Percentiles rank a stretch among this genome's conserved stretches.
Evolutionary conservation across 2,797 vertebrate species (phyloP).

Genomic region (Xyrichtys novacula): DNA sequence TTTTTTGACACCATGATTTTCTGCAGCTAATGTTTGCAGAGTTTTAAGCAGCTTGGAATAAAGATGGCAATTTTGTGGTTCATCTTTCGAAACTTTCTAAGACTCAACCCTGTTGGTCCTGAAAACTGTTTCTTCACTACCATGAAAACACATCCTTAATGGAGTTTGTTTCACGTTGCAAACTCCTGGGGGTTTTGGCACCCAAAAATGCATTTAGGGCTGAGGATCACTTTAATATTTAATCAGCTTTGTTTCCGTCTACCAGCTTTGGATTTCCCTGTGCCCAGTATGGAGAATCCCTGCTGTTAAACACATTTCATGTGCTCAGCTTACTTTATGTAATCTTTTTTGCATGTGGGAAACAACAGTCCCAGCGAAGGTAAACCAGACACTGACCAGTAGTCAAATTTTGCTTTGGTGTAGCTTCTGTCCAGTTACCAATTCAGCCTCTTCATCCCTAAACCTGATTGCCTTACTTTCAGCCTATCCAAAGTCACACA

Average conservation of each 20-base stretch:
- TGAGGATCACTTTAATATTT: background rate
- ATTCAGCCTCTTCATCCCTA: background rate
- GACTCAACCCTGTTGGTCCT: too few species aligned
- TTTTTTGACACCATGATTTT: background rate
- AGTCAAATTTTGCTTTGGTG: background rate
- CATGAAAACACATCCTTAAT: background rate
- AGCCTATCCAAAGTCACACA: conserved; percentile 31
- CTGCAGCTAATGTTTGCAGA: background rate
- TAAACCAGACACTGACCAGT: background rate
- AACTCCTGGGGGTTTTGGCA: background rate
- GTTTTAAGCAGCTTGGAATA: background rate
- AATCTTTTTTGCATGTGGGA: conserved; percentile 5
- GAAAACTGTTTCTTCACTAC: too few species aligned
- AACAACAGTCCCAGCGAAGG: background rate
- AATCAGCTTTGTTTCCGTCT: background rate
- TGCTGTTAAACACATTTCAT: conserved; percentile 2
- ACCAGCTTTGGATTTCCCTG: background rate
- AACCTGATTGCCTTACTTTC: conserved; percentile 18
- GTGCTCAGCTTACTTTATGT: background rate
- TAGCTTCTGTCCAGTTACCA: background rate
- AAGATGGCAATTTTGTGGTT: background rate
- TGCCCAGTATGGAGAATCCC: background rate
- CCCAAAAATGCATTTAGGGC: background rate
- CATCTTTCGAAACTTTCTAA: background rate
- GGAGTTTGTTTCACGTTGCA: background rate